Conservation (phyloP, 1,140 invertebrate species). For the Mizuhopecten yessoensis region DNA sequence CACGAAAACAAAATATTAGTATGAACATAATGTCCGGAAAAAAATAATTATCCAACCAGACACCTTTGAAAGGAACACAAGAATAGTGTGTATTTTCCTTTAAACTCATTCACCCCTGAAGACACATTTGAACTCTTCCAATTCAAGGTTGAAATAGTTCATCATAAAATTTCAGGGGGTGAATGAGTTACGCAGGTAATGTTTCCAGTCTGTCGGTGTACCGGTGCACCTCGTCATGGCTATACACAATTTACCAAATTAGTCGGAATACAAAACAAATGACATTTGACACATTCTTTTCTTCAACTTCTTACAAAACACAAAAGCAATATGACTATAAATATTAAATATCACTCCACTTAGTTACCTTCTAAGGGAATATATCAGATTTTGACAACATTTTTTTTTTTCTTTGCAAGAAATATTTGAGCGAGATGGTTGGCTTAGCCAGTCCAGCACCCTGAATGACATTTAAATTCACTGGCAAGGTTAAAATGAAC, state of each 20-base stretch:
- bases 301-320: constrained; percentile 15
- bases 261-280: neutral
- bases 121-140: no score
- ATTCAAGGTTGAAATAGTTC: no score
- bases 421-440: constrained; percentile 8
- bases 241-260: neutral
- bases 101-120: no score
- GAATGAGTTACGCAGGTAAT: constrained; percentile 30
- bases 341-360: neutral
- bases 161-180: no score
- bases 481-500: constrained; percentile 30
- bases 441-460: constrained; percentile 30
- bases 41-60: neutral
- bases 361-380: constrained; percentile 20
- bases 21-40: neutral
- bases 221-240: neutral
- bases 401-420: neutral
- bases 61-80: neutral
- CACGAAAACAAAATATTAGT: neutral
- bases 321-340: constrained; percentile 23
- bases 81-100: neutral
- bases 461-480: constrained; percentile 28
- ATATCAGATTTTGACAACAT: constrained; percentile 24
- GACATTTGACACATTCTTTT: neutral
- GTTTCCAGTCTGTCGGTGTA: neutral